phyloP scores from a whole-genome alignment of 2,113 vertebrate species.

The Charina bottae region DNA sequence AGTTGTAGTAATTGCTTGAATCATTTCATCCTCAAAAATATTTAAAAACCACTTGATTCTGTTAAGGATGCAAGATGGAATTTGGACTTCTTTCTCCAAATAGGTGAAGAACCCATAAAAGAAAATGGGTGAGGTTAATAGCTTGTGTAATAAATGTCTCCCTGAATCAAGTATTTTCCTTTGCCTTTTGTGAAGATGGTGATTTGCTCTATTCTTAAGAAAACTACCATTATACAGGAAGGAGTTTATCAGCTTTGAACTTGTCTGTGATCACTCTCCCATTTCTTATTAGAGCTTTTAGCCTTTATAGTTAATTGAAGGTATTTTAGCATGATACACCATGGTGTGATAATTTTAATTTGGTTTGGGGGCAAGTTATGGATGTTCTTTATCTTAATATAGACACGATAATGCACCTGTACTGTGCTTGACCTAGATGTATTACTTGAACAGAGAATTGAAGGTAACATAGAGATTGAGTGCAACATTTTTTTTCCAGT shows the following conservation, averaged over 20 bases:
- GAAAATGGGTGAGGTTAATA: too few species aligned
- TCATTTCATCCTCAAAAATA: neutral
- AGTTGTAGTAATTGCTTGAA: neutral
- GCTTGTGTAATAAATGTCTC: too few species aligned
- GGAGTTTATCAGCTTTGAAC: too few species aligned
- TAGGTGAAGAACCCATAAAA: too few species aligned
- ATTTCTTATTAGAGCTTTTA: too few species aligned
- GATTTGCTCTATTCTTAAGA: too few species aligned
- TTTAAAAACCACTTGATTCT: neutral
- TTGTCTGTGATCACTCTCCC: too few species aligned
- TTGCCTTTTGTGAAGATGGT: too few species aligned
- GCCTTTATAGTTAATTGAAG: too few species aligned
- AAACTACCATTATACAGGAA: too few species aligned
- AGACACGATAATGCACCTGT: neutral
- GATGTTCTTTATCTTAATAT: neutral
- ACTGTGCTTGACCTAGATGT: neutral
- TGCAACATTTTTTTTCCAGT: neutral
- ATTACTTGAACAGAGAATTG: neutral
- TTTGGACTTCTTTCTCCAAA: neutral
- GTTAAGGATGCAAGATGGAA: neutral
- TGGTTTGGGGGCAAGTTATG: neutral
- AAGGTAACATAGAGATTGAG: neutral
- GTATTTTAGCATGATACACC: too few species aligned
- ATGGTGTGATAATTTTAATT: neutral
- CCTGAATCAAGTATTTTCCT: too few species aligned